A percentile compares a stretch with the other conserved stretches of the same genome.
phyloP scores from a whole-genome alignment of 35 echinoderm and acorn worm species.

The Nesometra sesokonis region DNA sequence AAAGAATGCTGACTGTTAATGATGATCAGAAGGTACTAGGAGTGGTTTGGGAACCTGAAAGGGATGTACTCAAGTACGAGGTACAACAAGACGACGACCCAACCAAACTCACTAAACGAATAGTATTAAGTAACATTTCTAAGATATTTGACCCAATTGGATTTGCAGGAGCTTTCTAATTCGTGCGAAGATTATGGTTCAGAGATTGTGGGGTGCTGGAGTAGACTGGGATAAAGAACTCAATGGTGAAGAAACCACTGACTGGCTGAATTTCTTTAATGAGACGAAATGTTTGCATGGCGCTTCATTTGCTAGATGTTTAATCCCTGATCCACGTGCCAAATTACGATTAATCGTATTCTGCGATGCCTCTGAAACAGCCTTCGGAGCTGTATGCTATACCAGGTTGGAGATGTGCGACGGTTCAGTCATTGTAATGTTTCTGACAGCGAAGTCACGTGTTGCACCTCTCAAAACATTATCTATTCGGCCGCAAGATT shows the following conservation, averaged over 20 bases:
- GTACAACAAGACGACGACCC: slow-evolving; percentile 14
- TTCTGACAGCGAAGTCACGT: slow-evolving; percentile 39
- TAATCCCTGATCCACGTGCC: slow-evolving; percentile 2
- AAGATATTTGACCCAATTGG: slow-evolving; percentile 62
- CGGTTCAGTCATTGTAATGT: slow-evolving; percentile 15
- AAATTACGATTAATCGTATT: slow-evolving; percentile 37
- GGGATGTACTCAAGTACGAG: slow-evolving; percentile 26
- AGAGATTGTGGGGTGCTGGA: slow-evolving; percentile 43
- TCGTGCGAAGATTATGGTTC: slow-evolving; percentile 55
- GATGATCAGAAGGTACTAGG: slow-evolving; percentile 27
- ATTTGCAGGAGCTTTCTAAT: slow-evolving; percentile 64
- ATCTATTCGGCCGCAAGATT: slow-evolving; percentile 32
- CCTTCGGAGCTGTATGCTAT: slow-evolving; percentile 47
- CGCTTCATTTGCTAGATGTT: slow-evolving; percentile 9
- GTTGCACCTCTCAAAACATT: slow-evolving; percentile 46
- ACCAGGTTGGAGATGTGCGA: slow-evolving; percentile 5
- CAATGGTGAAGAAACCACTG: neutral
- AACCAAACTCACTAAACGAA: slow-evolving; percentile 39
- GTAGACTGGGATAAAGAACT: slow-evolving; percentile 45
- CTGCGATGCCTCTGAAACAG: slow-evolving; percentile 43
- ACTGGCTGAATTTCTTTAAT: slow-evolving; percentile 32
- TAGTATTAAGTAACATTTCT: slow-evolving; percentile 34
- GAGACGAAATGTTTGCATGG: slow-evolving; percentile 45
- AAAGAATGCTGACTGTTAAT: slow-evolving; percentile 1
- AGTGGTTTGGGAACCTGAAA: slow-evolving; percentile 37